Evolutionary conservation across 2,113 vertebrate genomes (phyloP).

Genomic region (Solenodon paradoxus): DNA sequence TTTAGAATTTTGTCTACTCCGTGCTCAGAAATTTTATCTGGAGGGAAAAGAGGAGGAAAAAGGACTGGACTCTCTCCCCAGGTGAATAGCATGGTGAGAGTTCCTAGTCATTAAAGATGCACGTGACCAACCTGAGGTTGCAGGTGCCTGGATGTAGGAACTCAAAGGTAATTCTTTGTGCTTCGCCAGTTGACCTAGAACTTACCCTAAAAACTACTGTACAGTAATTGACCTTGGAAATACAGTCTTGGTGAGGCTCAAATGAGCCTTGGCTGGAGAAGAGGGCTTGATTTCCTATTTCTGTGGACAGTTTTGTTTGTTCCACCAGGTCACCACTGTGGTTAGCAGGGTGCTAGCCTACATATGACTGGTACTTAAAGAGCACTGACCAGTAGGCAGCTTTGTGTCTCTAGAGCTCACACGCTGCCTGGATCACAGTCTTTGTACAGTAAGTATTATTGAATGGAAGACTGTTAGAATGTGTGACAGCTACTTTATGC

Average conservation of each 20-base stretch:
- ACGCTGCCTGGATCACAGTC: neutral
- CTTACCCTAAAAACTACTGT: neutral
- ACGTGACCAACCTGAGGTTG: neutral
- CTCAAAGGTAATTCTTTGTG: neutral
- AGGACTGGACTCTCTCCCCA: neutral
- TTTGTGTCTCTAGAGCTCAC: neutral
- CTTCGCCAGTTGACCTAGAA: neutral
- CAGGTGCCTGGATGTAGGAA: too few species aligned
- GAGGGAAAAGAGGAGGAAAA: neutral
- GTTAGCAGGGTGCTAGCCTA: neutral
- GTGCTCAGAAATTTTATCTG: neutral
- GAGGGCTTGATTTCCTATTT: neutral
- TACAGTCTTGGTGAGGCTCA: neutral
- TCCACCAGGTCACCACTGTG: neutral
- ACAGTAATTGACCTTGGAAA: neutral
- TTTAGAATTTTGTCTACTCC: neutral
- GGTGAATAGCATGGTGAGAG: neutral
- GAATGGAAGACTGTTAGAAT: neutral
- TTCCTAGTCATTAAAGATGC: too few species aligned
- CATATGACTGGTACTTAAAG: neutral
- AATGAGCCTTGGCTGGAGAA: neutral
- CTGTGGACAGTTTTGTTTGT: neutral
- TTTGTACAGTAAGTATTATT: neutral
- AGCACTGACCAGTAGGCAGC: neutral
- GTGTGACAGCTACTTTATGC: neutral